Conservation (phyloP, 2,888 invertebrate species). For the Pilophorus perplexus region DNA sequence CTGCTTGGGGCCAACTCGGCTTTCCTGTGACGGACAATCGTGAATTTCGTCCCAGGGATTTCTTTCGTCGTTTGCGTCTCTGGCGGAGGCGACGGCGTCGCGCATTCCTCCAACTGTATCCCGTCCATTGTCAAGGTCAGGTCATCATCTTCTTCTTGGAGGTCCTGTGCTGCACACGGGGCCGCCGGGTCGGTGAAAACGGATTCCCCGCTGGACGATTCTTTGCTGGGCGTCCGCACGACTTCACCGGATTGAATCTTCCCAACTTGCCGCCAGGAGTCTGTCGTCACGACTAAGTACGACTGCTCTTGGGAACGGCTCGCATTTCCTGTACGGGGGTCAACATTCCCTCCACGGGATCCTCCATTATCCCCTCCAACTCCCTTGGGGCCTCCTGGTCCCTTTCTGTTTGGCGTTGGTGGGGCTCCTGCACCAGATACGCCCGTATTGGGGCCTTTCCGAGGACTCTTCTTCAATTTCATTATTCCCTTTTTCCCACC, state of each 20-base stretch:
- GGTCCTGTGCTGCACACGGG: conserved; percentile 46
- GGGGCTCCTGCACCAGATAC: background rate
- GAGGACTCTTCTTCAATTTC: conserved; percentile 34
- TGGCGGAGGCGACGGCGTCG: conserved; percentile 26
- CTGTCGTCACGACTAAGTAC: conserved; percentile 26
- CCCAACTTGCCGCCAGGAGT: conserved; percentile 30
- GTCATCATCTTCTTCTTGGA: conserved; percentile 47
- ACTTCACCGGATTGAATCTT: conserved; percentile 45
- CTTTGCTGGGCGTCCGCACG: conserved; percentile 44
- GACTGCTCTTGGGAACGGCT: conserved; percentile 5
- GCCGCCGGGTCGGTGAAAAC: conserved; percentile 48
- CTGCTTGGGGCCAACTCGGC: conserved; percentile 59
- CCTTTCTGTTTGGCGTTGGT: conserved; percentile 3
- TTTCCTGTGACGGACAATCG: conserved; percentile 61
- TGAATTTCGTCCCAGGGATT: conserved; percentile 56
- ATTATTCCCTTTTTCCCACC: conserved; percentile 15
- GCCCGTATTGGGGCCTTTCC: conserved; percentile 1
- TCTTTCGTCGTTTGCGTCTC: conserved; percentile 36
- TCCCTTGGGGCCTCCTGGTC: conserved; percentile 8
- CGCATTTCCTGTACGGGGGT: conserved; percentile 21
- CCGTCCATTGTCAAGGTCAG: conserved; percentile 40
- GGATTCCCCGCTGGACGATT: conserved; percentile 43
- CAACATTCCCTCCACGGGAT: background rate
- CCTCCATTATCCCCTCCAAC: conserved; percentile 19
- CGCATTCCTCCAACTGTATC: conserved; percentile 43